Base-by-base conservation (phyloP, 2,888 invertebrate species). In the Drosophila basisetae region DNA sequence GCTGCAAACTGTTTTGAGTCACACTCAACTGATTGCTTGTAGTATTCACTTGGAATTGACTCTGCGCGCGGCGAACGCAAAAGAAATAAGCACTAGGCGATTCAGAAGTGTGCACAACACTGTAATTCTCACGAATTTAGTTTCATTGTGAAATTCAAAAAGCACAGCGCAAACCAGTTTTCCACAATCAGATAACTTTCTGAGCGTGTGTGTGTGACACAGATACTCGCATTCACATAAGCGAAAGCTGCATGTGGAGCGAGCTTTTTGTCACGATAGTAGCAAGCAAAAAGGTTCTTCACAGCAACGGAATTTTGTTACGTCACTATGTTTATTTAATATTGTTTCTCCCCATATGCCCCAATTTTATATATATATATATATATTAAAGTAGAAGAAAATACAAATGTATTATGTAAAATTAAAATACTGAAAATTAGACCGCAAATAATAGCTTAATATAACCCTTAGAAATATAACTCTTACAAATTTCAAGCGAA, bases 141-240 rank as follows among this genome's bases (percentile, higher is more conserved):
- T 85, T 91, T 91, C 80, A 92, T 91, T 91, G 91, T 91, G 91
- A 91, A 91, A 91, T 91, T 91, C 91, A 84, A 78, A 91, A 91
- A 86, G 81, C 90, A 62, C 78, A 52, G 52, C 22, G 68, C 31
- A 78, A 86, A 88, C 87, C 77, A 31, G 87, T 90, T 83, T 88
- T 53, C 62, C 56, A 80, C 72, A 69, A 66, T 25, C 69, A 85
- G 90, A 85, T 85, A 89, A 73, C 49, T 62, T 62, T 58, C 6
- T 68, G 56, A 11, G 50, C 16, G 49, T 60, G 56, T 74, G 73
- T 78, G 70, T 56, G 53, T 5, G 16, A 59, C 56, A 47, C 39
- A 75, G 55, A 74, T 58, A 60, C 56, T 22, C 49, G 52, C 31
- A n/a, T 61, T 58, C 52, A 55, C 35, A 2, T 2, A 35, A 41